Evolutionary conservation across 2,888 invertebrate species (phyloP).

Genomic region (Charanyca ferruginea): DNA sequence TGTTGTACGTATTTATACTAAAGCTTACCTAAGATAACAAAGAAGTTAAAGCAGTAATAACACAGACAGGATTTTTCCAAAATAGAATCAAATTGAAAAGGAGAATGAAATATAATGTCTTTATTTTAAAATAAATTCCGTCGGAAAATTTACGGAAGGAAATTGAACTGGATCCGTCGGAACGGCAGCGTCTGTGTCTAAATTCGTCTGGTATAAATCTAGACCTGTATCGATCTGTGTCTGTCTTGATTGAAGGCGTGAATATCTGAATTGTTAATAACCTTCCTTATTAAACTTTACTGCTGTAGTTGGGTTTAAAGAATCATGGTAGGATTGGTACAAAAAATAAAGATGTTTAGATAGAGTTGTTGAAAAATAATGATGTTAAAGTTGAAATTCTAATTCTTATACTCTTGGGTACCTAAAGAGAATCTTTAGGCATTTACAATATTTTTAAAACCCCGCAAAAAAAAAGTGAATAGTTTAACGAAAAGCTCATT

Average conservation of each 20-base stretch:
- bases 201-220: conserved; percentile 34
- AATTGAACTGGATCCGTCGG: conserved; percentile 12
- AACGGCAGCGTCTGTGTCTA: conserved; percentile 4
- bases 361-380: too few relatives aligned
- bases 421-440: too few relatives aligned
- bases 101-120: not conserved
- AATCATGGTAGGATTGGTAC: not conserved
- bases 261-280: conserved; percentile 2
- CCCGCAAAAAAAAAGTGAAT: too few relatives aligned
- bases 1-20: too few relatives aligned
- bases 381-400: too few relatives aligned
- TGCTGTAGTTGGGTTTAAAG: not conserved
- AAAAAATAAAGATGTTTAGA: too few relatives aligned
- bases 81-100: conserved; percentile 10
- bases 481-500: too few relatives aligned
- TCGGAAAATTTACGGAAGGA: conserved; percentile 4
- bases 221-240: conserved; percentile 25
- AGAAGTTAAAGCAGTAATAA: not conserved
- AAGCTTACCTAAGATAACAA: too few relatives aligned
- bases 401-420: too few relatives aligned
- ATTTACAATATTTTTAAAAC: too few relatives aligned
- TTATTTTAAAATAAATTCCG: conserved; percentile 12
- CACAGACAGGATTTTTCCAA: not conserved
- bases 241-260: not conserved
- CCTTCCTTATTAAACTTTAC: not conserved